Percentiles rank a stretch among this genome's conserved stretches.
phyloP scores from a whole-genome alignment of 2,113 vertebrate species.

The Pipra filicauda region DNA sequence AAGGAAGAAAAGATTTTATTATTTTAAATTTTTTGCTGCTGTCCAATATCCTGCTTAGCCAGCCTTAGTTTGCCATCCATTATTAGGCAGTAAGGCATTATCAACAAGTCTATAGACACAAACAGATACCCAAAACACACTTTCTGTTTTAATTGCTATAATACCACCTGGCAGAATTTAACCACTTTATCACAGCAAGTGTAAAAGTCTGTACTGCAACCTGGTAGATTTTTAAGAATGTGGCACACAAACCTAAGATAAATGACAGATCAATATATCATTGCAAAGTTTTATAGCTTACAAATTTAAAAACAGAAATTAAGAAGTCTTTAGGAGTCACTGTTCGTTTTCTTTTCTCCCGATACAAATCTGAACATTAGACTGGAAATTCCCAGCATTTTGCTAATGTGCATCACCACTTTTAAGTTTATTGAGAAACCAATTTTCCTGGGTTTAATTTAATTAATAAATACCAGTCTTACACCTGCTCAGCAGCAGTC shows the following conservation, averaged over 20 bases:
- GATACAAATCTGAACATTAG: not conserved
- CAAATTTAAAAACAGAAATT: not conserved
- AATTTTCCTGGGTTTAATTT: constrained; percentile 63
- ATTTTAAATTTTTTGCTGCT: not conserved
- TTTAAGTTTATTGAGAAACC: constrained; percentile 42
- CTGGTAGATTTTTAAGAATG: not conserved
- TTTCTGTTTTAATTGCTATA: not conserved
- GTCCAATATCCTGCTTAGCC: not conserved
- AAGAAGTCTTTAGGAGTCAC: not conserved
- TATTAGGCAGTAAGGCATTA: not conserved
- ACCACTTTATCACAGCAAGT: not conserved
- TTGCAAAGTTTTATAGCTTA: not conserved
- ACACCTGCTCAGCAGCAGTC: constrained; percentile 61
- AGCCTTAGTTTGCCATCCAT: not conserved
- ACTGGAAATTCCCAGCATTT: constrained; percentile 35
- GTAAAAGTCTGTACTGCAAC: not conserved
- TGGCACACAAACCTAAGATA: not conserved
- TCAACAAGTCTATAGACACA: not conserved
- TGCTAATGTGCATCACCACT: not conserved
- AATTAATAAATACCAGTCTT: constrained; percentile 69
- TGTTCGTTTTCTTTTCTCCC: not conserved
- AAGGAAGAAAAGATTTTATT: not conserved
- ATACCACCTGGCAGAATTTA: not conserved
- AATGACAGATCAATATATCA: not conserved
- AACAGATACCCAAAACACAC: not conserved